These are phyloP conservation scores for Epicauta chinensis DNA, from an alignment of 1,140 invertebrate genomes.

Conservation along the genomic window DNA sequence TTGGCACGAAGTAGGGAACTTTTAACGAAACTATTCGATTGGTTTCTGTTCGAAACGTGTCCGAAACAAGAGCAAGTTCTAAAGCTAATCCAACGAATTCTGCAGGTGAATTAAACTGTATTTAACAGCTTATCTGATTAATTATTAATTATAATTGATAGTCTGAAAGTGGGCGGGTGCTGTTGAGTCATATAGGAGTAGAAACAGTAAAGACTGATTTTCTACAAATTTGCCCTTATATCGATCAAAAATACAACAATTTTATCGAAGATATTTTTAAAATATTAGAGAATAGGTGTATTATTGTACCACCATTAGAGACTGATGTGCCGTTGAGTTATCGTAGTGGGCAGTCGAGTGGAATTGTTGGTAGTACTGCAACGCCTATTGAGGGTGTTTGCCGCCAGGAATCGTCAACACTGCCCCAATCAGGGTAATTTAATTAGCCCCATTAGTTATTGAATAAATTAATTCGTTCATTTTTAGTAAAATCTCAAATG, in stretches of 20 bases:
- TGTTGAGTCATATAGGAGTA: conserved; percentile 31
- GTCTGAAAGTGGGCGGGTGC: conserved; percentile 27
- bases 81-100: conserved; percentile 27
- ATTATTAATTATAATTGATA: conserved; percentile 20
- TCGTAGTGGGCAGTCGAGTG: conserved; percentile 7
- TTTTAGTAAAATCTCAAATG: neutral
- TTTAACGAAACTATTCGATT: conserved; percentile 36
- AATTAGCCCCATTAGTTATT: too few species aligned
- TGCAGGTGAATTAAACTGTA: conserved; percentile 27
- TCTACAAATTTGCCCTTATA: conserved; percentile 25
- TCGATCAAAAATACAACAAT: conserved; percentile 23
- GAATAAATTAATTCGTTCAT: neutral
- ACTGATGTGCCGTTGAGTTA: conserved; percentile 36
- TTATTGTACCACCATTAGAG: conserved; percentile 28
- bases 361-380: conserved; percentile 27
- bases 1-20: conserved; percentile 35
- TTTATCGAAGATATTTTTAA: conserved; percentile 24
- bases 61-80: conserved; percentile 32
- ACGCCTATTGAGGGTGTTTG: conserved; percentile 33
- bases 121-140: neutral
- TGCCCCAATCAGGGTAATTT: conserved; percentile 17
- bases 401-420: conserved; percentile 18
- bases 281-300: neutral
- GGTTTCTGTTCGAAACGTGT: conserved; percentile 36
- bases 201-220: conserved; percentile 26